Conservation (phyloP, 1,140 invertebrate species). For the Drosophila murphyi region DNA sequence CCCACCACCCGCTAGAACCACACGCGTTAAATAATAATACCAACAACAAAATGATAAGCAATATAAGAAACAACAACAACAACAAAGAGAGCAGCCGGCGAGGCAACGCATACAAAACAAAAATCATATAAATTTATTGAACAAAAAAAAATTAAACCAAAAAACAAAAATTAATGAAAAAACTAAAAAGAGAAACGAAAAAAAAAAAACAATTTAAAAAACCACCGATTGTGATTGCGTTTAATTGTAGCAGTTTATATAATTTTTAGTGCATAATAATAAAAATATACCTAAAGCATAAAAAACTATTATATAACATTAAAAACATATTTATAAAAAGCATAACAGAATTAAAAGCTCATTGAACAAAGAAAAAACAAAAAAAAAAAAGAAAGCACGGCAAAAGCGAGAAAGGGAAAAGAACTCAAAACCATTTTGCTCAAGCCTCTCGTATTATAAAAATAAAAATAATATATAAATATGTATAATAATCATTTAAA, state of each 20-base stretch:
- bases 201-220: conserved; percentile 73
- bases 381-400: too few species aligned
- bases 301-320: conserved; percentile 54
- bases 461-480: conserved; percentile 5
- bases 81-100: conserved; percentile 32
- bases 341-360: conserved; percentile 34
- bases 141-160: conserved; percentile 42
- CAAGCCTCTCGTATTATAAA: conserved; percentile 38
- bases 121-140: conserved; percentile 27
- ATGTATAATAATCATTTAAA: conserved; percentile 14
- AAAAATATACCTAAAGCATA: conserved; percentile 43
- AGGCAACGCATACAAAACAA: conserved; percentile 34
- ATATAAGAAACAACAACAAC: conserved; percentile 62
- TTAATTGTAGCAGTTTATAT: conserved; percentile 83
- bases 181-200: conserved; percentile 43
- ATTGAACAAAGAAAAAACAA: conserved; percentile 43
- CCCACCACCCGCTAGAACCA: conserved; percentile 1
- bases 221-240: conserved; percentile 84
- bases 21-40: conserved; percentile 57
- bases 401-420: conserved; percentile 23
- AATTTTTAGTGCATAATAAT: conserved; percentile 76
- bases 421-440: conserved; percentile 23
- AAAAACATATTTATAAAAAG: conserved; percentile 55
- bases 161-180: conserved; percentile 61
- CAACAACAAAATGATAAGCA: conserved; percentile 72